Conservation (phyloP, 92 coral and sea anemone genomes). For the Bergia puertoricense region DNA sequence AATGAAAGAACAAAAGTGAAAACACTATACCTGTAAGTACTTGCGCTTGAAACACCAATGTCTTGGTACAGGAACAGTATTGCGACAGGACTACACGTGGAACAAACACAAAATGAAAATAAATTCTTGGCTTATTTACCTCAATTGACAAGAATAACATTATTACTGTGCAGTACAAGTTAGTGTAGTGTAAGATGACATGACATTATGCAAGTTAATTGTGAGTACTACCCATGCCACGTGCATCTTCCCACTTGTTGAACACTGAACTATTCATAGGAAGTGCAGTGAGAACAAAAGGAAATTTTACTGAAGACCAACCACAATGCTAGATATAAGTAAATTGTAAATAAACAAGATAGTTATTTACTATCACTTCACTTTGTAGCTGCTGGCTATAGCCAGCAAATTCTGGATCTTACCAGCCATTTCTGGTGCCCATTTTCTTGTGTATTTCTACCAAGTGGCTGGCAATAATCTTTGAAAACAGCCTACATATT, state of each 20-base stretch:
- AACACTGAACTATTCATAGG: constrained; percentile 23
- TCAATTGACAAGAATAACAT: no score
- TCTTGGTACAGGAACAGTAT: constrained; percentile 97
- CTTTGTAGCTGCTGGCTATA: no score
- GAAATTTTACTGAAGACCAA: neutral
- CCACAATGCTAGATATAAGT: neutral
- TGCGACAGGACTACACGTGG: constrained; percentile 81
- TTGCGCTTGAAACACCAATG: constrained; percentile 99
- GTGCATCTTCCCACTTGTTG: constrained; percentile 7
- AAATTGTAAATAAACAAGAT: neutral
- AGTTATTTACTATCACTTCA: neutral
- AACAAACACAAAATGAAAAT: neutral
- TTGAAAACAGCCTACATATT: no score
- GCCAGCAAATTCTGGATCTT: no score
- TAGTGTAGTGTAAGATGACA: constrained; percentile 40
- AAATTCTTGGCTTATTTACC: neutral
- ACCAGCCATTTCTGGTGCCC: no score
- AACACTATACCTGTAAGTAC: constrained; percentile 73
- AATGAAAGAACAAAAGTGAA: no score
- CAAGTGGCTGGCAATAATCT: no score
- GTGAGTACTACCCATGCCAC: constrained; percentile 1
- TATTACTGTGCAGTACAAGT: neutral
- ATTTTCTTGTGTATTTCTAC: no score
- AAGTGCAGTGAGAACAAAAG: constrained; percentile 15
- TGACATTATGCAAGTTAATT: constrained; percentile 64